Conservation (phyloP, 2,113 vertebrate species). For the Paratilapia polleni region DNA sequence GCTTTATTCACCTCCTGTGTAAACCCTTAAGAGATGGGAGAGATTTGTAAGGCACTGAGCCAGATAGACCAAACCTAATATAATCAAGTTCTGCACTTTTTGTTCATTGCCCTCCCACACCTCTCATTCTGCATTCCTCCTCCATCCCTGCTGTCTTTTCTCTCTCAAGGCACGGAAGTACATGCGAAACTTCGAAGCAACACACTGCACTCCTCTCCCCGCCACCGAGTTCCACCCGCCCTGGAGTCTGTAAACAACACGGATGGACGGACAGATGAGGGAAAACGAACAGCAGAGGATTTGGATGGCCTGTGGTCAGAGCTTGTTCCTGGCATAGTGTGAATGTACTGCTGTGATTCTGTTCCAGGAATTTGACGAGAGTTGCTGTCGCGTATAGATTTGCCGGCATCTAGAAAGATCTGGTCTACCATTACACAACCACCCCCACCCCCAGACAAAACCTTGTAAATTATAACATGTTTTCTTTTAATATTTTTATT, state of each 20-base stretch:
- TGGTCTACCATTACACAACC: background rate
- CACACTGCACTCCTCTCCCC: constrained; percentile 90
- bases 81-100: constrained; percentile 67
- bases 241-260: constrained; percentile 79
- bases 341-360: constrained; percentile 50
- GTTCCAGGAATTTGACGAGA: background rate
- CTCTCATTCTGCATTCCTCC: constrained; percentile 51
- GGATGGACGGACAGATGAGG: background rate
- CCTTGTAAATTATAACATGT: constrained; percentile 25
- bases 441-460: background rate
- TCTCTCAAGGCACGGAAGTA: constrained; percentile 87
- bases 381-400: constrained; percentile 17
- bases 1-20: constrained; percentile 63
- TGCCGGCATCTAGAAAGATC: constrained; percentile 28
- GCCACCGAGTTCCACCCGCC: constrained; percentile 85
- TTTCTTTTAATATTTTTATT: constrained; percentile 27
- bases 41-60: constrained; percentile 52
- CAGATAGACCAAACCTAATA: constrained; percentile 57
- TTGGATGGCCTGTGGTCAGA: constrained; percentile 45
- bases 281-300: constrained; percentile 15
- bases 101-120: constrained; percentile 61
- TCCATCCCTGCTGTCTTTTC: constrained; percentile 23
- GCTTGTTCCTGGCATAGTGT: constrained; percentile 33
- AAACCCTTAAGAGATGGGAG: constrained; percentile 59
- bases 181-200: constrained; percentile 89